Evolutionary conservation across 1,140 invertebrate species (phyloP).

Genomic region (Cataglyphis hispanica): DNA sequence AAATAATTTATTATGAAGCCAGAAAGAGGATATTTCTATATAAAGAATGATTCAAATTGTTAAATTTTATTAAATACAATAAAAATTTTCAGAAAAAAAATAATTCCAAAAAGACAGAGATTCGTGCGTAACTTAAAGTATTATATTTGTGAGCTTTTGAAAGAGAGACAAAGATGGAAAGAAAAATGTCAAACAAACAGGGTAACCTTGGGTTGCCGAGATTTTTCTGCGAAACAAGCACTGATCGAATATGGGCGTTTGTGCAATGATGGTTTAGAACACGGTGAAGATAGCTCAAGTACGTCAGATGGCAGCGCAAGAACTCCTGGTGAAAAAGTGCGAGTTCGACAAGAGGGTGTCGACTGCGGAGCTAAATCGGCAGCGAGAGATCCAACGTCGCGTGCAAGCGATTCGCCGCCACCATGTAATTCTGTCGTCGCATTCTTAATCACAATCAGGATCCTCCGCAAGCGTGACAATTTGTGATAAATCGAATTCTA

Average conservation of each 20-base stretch:
- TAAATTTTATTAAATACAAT: background rate
- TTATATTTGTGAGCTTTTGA: constrained; percentile 33
- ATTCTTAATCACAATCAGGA: constrained; percentile 10
- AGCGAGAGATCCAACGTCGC: constrained; percentile 93
- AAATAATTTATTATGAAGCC: background rate
- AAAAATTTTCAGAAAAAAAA: background rate
- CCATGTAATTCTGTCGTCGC: constrained; percentile 76
- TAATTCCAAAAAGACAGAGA: constrained; percentile 10
- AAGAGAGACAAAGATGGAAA: background rate
- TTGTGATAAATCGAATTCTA: constrained; percentile 3
- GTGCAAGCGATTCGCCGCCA: constrained; percentile 93
- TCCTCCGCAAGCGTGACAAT: constrained; percentile 8
- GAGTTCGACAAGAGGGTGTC: constrained; percentile 86
- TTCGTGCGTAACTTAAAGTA: constrained; percentile 21
- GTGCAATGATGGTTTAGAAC: constrained; percentile 86
- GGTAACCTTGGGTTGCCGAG: background rate
- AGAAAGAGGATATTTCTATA: background rate
- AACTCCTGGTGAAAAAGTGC: constrained; percentile 90
- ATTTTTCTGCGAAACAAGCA: constrained; percentile 15
- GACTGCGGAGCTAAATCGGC: constrained; percentile 91
- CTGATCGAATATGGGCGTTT: constrained; percentile 68
- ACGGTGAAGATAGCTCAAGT: constrained; percentile 90
- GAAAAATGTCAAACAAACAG: constrained; percentile 1
- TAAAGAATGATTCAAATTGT: background rate
- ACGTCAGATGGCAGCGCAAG: constrained; percentile 89